Percentiles rank a stretch among this genome's conserved stretches.
Evolutionary conservation across 2,888 invertebrate genomes (phyloP).

Genomic region (Nasonovia ribisnigri): DNA sequence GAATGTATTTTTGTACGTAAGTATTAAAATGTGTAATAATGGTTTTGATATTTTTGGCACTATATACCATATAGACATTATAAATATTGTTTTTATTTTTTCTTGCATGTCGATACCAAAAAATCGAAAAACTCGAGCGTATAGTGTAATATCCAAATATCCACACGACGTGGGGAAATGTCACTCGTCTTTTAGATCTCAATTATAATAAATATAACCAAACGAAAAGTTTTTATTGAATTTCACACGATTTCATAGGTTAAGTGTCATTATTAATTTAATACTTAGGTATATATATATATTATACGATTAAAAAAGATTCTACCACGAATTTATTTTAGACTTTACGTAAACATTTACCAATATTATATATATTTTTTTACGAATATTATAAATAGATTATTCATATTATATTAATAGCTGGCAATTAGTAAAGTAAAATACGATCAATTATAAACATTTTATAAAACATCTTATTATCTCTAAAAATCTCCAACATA

Average conservation of each 20-base stretch:
- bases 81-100: background rate
- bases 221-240: background rate
- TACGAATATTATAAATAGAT: background rate
- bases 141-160: background rate
- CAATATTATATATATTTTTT: background rate
- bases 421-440: background rate
- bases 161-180: background rate
- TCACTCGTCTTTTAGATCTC: background rate
- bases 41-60: constrained; percentile 61
- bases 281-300: background rate
- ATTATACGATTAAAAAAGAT: background rate
- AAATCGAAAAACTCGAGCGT: background rate
- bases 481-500: no score
- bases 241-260: background rate
- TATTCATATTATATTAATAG: background rate
- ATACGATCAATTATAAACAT: background rate
- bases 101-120: background rate
- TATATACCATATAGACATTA: background rate
- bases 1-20: constrained; percentile 53
- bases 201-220: background rate
- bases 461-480: background rate
- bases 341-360: background rate
- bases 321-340: background rate
- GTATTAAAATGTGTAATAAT: constrained; percentile 25
- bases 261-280: background rate